These are phyloP conservation scores for Okamejei kenojei DNA, from an alignment of 2,797 vertebrate species.

Conservation along the genomic window DNA sequence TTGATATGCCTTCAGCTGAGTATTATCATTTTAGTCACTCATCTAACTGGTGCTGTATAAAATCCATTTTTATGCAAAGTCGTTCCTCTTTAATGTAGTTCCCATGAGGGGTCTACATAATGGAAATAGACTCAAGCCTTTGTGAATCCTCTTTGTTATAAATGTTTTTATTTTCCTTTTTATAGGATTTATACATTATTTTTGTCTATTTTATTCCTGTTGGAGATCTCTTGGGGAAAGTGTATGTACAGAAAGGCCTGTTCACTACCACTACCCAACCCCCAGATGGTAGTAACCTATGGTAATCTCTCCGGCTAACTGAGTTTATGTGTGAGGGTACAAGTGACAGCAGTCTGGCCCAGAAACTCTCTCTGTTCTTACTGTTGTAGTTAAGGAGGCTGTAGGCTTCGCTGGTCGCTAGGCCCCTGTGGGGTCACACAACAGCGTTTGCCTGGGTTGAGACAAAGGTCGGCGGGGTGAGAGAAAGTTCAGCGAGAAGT, in stretches of 20 bases:
- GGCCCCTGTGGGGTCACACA: constrained; percentile 43
- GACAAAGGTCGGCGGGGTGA: constrained; percentile 66
- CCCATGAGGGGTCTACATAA: constrained; percentile 41
- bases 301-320: constrained; percentile 35
- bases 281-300: background rate
- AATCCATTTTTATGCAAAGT: constrained; percentile 49
- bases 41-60: constrained; percentile 38
- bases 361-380: constrained; percentile 28
- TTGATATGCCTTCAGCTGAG: background rate
- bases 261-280: background rate
- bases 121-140: constrained; percentile 40
- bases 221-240: background rate
- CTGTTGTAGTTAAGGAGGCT: background rate
- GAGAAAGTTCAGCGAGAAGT: constrained; percentile 61
- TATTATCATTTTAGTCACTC: constrained; percentile 42
- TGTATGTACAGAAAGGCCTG: background rate
- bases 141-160: constrained; percentile 34
- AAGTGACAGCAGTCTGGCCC: constrained; percentile 37
- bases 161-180: constrained; percentile 37
- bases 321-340: constrained; percentile 14
- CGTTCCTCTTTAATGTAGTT: constrained; percentile 45
- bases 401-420: constrained; percentile 39
- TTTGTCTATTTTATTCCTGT: background rate
- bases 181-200: constrained; percentile 17
- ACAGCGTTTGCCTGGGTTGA: constrained; percentile 52